These are phyloP conservation scores for Drosophila kokeensis DNA, from an alignment of 2,888 invertebrate genomes.

Conservation along the genomic window DNA sequence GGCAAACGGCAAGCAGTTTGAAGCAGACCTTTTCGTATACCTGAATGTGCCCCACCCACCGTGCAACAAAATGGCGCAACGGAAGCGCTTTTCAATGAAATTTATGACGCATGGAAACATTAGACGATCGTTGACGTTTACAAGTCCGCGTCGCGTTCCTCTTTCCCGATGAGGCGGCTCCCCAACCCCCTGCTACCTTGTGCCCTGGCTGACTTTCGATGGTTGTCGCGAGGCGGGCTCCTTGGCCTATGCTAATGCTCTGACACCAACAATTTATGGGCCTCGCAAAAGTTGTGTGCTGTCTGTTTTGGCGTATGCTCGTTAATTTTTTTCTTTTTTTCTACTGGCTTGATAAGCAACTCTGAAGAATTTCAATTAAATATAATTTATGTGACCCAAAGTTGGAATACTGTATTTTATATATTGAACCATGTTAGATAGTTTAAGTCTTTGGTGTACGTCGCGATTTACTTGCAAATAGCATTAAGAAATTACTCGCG, in stretches of 20 bases:
- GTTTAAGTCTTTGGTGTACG: not conserved
- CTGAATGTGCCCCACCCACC: constrained; percentile 19
- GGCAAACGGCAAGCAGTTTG: constrained; percentile 31
- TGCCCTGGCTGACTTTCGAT: not conserved
- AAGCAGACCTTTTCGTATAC: constrained; percentile 28
- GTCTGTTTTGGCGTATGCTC: constrained; percentile 57
- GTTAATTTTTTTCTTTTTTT: constrained; percentile 51
- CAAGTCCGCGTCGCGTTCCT: constrained; percentile 63
- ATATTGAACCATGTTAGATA: not conserved
- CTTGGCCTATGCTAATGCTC: constrained; percentile 59
- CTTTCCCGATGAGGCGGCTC: constrained; percentile 7
- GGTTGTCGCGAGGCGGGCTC: constrained; percentile 8
- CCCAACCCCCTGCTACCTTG: not conserved
- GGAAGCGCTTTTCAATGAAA: constrained; percentile 83
- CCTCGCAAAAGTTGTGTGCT: constrained; percentile 62
- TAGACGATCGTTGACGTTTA: constrained; percentile 82
- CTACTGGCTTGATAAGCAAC: constrained; percentile 17
- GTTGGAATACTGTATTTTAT: not conserved
- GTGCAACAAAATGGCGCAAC: constrained; percentile 73
- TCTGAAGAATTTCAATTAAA: constrained; percentile 83
- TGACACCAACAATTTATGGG: constrained; percentile 73
- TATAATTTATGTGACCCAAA: constrained; percentile 78
- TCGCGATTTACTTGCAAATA: not conserved
- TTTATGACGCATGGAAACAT: constrained; percentile 84
- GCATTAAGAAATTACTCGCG: not conserved